phyloP scores from a whole-genome alignment of 2,113 vertebrate genomes.

The Clarias gariepinus region DNA sequence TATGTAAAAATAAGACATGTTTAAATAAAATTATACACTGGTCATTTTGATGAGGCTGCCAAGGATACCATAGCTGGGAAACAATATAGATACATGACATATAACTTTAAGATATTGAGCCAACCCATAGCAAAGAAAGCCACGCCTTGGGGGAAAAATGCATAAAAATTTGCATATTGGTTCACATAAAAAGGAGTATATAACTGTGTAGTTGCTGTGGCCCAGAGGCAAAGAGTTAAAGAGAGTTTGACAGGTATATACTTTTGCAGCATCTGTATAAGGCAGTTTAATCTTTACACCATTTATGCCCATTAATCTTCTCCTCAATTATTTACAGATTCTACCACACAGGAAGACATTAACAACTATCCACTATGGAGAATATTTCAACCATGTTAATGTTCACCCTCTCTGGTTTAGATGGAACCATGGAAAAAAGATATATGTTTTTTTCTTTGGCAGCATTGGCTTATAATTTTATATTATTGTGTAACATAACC shows the following conservation, averaged over 20 bases:
- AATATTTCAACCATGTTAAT: conserved; percentile 38
- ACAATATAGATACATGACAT: background rate
- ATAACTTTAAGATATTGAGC: background rate
- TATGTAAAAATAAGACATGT: no score
- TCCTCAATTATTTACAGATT: background rate
- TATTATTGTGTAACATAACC: conserved; percentile 40
- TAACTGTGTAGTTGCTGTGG: background rate
- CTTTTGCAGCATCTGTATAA: background rate
- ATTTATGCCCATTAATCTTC: background rate
- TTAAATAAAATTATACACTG: background rate
- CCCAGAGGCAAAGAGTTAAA: background rate
- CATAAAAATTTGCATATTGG: background rate
- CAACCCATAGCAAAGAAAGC: background rate
- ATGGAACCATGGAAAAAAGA: conserved; percentile 38
- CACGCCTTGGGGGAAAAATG: background rate
- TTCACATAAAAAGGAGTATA: background rate
- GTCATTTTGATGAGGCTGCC: background rate
- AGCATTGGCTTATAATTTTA: conserved; percentile 41
- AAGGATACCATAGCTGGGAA: background rate
- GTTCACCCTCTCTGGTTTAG: conserved; percentile 50
- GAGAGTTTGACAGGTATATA: background rate
- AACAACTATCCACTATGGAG: conserved; percentile 5
- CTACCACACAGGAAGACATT: background rate
- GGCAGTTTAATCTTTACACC: background rate
- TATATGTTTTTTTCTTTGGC: conserved; percentile 38